Percentiles rank a stretch among this genome's conserved stretches.
These are phyloP conservation scores for Melospiza georgiana DNA, from an alignment of 2,113 vertebrate genomes.

Conservation along the genomic window DNA sequence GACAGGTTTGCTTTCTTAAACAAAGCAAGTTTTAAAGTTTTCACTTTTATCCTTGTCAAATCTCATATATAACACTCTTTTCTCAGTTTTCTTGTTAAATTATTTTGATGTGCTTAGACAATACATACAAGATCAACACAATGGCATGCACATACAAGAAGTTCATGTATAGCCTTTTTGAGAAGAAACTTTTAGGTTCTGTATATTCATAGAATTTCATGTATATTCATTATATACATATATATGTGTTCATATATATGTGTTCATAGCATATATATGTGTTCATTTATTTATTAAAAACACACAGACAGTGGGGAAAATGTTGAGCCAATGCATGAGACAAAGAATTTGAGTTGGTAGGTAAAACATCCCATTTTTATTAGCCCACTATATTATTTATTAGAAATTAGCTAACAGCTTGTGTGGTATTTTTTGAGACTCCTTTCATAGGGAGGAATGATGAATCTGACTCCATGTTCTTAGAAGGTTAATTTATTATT, in stretches of 20 bases:
- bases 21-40: not conserved
- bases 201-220: not conserved
- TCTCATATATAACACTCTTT: not conserved
- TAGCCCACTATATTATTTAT: not conserved
- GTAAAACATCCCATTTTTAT: not conserved
- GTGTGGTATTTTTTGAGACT: not conserved
- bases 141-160: not conserved
- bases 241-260: too few relatives aligned
- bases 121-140: not conserved
- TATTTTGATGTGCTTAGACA: not conserved
- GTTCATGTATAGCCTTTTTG: not conserved
- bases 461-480: too few relatives aligned
- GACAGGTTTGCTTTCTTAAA: not conserved
- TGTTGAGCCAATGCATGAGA: not conserved
- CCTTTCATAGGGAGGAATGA: too few relatives aligned
- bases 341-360: not conserved
- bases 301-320: not conserved
- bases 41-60: not conserved
- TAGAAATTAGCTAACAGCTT: not conserved
- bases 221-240: too few relatives aligned
- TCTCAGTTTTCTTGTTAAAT: not conserved
- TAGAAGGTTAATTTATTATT: too few relatives aligned
- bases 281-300: not conserved
- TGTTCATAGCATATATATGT: too few relatives aligned
- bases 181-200: not conserved